phyloP scores from a whole-genome alignment of 2,113 vertebrate genomes.

The Dipodomys stephensi region DNA sequence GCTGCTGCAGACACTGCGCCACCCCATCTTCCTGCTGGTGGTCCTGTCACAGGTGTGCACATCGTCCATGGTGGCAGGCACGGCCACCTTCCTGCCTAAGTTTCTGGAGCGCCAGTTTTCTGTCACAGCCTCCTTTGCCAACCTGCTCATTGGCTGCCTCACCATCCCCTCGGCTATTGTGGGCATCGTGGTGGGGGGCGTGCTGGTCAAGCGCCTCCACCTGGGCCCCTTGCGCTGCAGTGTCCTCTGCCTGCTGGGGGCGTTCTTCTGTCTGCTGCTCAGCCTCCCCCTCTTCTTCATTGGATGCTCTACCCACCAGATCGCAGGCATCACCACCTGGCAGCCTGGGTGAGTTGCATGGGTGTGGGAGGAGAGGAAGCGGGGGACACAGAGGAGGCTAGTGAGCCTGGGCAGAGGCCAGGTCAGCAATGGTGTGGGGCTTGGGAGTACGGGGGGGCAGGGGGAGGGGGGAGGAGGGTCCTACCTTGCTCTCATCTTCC shows the following conservation, averaged over 20 bases:
- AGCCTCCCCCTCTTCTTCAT: constrained; percentile 91
- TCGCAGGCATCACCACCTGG: constrained; percentile 77
- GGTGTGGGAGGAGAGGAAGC: accelerated
- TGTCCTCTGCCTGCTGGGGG: constrained; percentile 85
- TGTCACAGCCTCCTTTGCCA: constrained; percentile 89
- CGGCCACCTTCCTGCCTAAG: constrained; percentile 95
- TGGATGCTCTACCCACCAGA: constrained; percentile 91
- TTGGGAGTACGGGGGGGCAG: no score
- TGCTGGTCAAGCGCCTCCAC: constrained; percentile 89
- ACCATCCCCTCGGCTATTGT: constrained; percentile 90
- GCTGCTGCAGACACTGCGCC: constrained; percentile 89
- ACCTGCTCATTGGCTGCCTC: constrained; percentile 92
- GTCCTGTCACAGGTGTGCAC: constrained; percentile 93
- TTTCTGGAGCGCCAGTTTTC: constrained; percentile 95
- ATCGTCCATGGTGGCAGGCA: constrained; percentile 91
- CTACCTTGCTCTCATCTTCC: neutral
- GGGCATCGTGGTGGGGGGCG: constrained; percentile 91
- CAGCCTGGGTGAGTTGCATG: constrained; percentile 75
- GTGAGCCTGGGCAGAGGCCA: neutral
- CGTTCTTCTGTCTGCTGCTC: constrained; percentile 84
- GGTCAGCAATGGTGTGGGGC: neutral
- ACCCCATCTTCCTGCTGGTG: constrained; percentile 93
- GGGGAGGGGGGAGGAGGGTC: no score
- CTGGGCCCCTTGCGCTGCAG: constrained; percentile 87
- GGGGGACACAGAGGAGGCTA: neutral